These are phyloP conservation scores for Pseudoips prasinana DNA, from an alignment of 2,888 invertebrate genomes.

Conservation along the genomic window DNA sequence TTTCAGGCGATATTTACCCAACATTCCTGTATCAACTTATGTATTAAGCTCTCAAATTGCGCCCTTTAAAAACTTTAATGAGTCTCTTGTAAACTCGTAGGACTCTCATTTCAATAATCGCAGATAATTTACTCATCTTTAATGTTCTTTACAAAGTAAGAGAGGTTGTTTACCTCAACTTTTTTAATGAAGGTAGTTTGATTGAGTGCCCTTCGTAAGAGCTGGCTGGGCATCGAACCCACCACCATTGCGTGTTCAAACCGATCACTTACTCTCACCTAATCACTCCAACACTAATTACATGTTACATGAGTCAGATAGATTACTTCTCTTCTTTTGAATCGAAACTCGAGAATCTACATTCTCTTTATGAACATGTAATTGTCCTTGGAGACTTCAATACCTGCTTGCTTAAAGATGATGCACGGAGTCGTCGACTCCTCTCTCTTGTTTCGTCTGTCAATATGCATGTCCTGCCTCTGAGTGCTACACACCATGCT, in stretches of 20 bases:
- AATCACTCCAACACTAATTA: slow-evolving; percentile 61
- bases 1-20: no score
- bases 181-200: slow-evolving; percentile 28
- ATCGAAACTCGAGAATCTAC: no score
- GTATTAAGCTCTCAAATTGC: slow-evolving; percentile 2
- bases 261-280: slow-evolving; percentile 51
- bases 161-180: slow-evolving; percentile 35
- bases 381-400: no score
- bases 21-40: background rate
- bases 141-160: slow-evolving; percentile 28
- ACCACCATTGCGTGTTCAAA: slow-evolving; percentile 51
- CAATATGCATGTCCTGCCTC: no score
- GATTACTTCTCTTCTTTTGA: no score
- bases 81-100: background rate
- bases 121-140: slow-evolving; percentile 21
- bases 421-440: no score
- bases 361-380: no score
- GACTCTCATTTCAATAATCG: slow-evolving; percentile 27
- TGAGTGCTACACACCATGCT: no score
- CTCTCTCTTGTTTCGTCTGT: no score
- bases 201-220: slow-evolving; percentile 46
- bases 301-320: no score
- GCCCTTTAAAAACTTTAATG: slow-evolving; percentile 1
- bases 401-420: no score
- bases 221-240: slow-evolving; percentile 49